Base-by-base conservation (phyloP, 2,113 vertebrate genomes). In the Aleadryas rufinucha region DNA sequence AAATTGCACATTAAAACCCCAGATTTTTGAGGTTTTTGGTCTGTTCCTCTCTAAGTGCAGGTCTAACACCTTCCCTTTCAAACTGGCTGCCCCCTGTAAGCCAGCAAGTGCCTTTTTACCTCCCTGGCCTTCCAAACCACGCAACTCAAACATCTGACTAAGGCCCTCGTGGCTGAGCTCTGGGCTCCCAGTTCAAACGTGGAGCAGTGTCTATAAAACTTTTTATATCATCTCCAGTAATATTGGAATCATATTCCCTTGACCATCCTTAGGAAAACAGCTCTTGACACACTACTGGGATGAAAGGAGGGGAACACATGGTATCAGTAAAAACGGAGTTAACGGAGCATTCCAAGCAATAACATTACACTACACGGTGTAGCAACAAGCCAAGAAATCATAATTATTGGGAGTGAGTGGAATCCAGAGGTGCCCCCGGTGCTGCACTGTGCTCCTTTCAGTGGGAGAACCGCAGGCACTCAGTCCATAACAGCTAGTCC, bases 221-320 rank as follows among this genome's bases (percentile, higher is more conserved):
- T 95, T 96, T 96, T 90, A 95, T 95, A 85, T 78, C 84, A 72
- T 94, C 93, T 70, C 28, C 87, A 95, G 93, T 78, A 91, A 95
- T 95, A 96, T 96, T 95, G 35, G 64, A 97, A 91, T 95, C 91
- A 61, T 89, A 95, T 94, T 95, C 97, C 89, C 94, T 49, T 59
- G 95, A 72, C 92, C 90, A 79, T 92, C 91, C 87, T 95, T 91
- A 89, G 84, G 68, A 91, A 89, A 96, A 71, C 94, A 94, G 87
- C 45, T 56, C 93, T 90, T 83, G 89, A 95, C 88, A 69, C 92
- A 81, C 76, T 53, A 20, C 76, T 39, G 83, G 93, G 94, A 95
- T 96, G 87, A 97, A 97, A 97, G 96, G n/a, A 70, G 41, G 41
- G n/a, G 69, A 96, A 95, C 95, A 95, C 93, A 95, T 95, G 96